These are phyloP conservation scores for Ailuropoda melanoleuca DNA, from an alignment of 2,113 vertebrate species.

Conservation along the genomic window DNA sequence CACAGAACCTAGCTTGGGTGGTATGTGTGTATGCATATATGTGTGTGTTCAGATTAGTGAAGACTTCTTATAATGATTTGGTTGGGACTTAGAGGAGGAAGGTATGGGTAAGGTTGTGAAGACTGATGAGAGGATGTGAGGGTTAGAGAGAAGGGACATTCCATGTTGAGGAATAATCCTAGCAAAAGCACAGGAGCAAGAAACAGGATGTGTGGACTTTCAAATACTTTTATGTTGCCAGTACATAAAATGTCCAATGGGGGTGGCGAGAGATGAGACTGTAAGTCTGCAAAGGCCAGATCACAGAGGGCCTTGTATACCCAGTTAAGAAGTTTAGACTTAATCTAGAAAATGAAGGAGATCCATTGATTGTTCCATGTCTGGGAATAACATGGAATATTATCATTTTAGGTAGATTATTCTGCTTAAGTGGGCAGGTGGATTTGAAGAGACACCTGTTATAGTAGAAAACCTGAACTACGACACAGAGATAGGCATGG, in stretches of 20 bases:
- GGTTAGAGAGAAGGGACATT: background rate
- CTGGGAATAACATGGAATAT: background rate
- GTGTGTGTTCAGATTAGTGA: background rate
- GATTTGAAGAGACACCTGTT: background rate
- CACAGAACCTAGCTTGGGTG: background rate
- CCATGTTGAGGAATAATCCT: background rate
- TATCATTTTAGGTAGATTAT: background rate
- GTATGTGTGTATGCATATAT: background rate
- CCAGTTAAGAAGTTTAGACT: background rate
- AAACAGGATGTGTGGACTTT: background rate
- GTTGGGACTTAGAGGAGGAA: background rate
- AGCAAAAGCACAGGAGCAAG: background rate
- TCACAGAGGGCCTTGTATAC: background rate
- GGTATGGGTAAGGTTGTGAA: background rate
- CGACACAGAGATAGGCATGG: background rate
- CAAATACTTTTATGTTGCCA: background rate
- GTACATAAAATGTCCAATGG: background rate
- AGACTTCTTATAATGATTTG: background rate
- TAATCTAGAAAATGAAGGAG: background rate
- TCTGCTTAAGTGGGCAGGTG: background rate
- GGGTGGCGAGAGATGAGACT: background rate
- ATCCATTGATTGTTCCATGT: background rate
- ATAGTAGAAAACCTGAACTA: background rate
- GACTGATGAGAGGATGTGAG: background rate
- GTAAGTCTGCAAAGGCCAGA: background rate